Evolutionary conservation across 92 coral and sea anemone species (phyloP), one percentile per base, ranked within the genome.

Genomic region (Desmophyllum pertusum): DNA sequence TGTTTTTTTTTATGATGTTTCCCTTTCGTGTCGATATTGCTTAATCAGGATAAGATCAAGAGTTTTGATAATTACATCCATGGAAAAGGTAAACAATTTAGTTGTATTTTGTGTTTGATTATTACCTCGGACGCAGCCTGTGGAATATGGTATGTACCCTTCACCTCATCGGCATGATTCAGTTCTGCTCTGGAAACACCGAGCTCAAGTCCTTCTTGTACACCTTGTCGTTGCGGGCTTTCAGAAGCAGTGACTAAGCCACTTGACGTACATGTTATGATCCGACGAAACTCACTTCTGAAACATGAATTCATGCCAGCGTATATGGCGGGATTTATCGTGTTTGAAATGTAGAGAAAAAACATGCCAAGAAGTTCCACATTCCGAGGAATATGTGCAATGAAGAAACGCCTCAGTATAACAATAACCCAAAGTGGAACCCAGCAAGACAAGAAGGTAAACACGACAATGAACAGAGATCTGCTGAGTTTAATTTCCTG

Each of bases 231-330:
- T 35, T 8, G 11, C 57, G 29, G 27, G 1, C 78, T 15, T 11
- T 31, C 41, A 2, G 41, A n/a, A 18, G 17, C 25, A n/a, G n/a
- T 23, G 30, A 80, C 76, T 13, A 82, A 5, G 33, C 45, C 41
- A 5, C 36, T 70, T 19, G 86, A 82, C 38, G 18, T 59, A 45
- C 75, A 84, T 15, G 67, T 45, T 29, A 84, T 36, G 82, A 84
- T 84, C 42, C 87, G 61, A 8, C 76, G 83, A 45, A 84, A 75
- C 82, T 75, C 81, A 1, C 64, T 29, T 37, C 87, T 76, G 52
- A 84, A 84, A 23, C 67, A 41, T 23, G 74, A 38, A 84, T 84
- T 84, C 87, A 84, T 84, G n/a, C 87, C 87, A 4, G 87, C 73
- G 51, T 84, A 84, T 84, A 84, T 84, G 46, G 43, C 69, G 10